Evolutionary conservation across 2,797 vertebrate species (phyloP).

Genomic region (Dallia pectoralis): DNA sequence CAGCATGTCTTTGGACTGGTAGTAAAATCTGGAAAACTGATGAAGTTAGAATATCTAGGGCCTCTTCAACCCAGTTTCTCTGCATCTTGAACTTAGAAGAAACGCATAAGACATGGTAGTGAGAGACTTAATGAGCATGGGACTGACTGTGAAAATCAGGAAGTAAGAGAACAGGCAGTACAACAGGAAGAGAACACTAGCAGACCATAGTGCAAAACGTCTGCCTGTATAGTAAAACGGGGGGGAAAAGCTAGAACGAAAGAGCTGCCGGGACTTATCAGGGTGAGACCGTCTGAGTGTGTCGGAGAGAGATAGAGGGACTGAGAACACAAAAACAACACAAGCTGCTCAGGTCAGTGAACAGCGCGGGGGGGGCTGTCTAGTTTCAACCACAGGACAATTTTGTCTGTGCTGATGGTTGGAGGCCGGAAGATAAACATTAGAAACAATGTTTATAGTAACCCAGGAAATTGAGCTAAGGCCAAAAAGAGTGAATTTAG

Average conservation of each 20-base stretch:
- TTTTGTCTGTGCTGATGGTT: no score
- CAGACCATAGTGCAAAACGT: neutral
- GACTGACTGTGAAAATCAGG: neutral
- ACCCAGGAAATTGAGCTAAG: no score
- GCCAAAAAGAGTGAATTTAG: no score
- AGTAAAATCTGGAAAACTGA: neutral
- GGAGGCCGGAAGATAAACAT: no score
- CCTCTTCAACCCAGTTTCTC: no score
- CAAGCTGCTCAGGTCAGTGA: constrained; percentile 40
- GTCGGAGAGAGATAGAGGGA: constrained; percentile 33
- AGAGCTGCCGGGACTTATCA: constrained; percentile 34
- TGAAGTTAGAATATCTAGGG: no score
- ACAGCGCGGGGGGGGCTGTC: neutral
- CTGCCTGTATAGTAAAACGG: neutral
- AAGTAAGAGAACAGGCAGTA: neutral
- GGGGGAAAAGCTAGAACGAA: constrained; percentile 3
- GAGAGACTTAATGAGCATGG: neutral
- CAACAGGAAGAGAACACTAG: neutral
- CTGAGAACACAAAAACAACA: constrained; percentile 32
- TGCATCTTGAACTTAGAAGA: neutral
- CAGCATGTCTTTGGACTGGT: neutral
- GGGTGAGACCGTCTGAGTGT: constrained; percentile 15
- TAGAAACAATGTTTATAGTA: no score
- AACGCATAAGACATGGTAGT: neutral
- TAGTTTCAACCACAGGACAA: no score